A percentile compares a stretch with the other conserved stretches of the same genome.
These are phyloP conservation scores for Tamandua tetradactyla DNA, from an alignment of 2,797 vertebrate species.

Conservation along the genomic window DNA sequence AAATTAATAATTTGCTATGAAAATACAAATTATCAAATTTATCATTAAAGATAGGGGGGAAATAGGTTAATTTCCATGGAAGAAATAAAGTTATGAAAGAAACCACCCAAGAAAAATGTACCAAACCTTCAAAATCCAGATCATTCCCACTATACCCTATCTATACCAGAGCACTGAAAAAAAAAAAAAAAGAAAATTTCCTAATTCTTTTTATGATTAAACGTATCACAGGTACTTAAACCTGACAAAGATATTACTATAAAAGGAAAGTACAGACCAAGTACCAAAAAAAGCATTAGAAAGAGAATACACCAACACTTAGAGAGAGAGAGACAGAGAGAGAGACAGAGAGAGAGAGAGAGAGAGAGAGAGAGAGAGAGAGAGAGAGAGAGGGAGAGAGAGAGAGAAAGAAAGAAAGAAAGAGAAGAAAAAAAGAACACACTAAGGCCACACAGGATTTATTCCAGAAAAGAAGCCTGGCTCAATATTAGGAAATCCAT, in stretches of 20 bases:
- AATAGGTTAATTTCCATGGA: background rate
- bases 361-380: background rate
- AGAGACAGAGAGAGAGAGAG: background rate
- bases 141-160: background rate
- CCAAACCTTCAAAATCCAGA: background rate
- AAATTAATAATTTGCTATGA: background rate
- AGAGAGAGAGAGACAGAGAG: no score
- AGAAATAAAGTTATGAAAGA: background rate
- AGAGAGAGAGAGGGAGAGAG: no score
- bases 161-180: background rate
- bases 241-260: background rate
- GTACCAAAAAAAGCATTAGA: background rate
- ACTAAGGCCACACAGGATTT: background rate
- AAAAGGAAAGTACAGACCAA: background rate
- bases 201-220: no score
- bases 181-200: background rate
- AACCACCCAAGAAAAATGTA: background rate
- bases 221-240: background rate
- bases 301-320: background rate
- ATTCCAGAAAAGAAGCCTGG: background rate
- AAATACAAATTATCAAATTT: background rate
- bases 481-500: conserved; percentile 7
- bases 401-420: background rate
- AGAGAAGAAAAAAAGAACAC: background rate
- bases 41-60: background rate